Percentiles rank a stretch among this genome's conserved stretches.
Evolutionary conservation across 1,140 invertebrate genomes (phyloP).

Genomic region (Apis mellifera): DNA sequence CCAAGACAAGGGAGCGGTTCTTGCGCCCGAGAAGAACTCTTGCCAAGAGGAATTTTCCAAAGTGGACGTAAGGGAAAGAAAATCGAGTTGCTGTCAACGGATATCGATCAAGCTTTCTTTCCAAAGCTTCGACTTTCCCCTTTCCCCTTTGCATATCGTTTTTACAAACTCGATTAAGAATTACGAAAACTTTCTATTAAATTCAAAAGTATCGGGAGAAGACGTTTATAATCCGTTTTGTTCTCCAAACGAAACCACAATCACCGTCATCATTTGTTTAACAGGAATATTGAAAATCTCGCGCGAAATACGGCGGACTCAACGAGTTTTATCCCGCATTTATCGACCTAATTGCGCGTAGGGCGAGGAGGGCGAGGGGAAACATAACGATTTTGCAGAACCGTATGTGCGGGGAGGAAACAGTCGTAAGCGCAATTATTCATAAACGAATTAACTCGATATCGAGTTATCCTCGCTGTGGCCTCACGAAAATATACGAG

Average conservation of each 20-base stretch:
- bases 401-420: not conserved
- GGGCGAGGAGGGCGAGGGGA: no score
- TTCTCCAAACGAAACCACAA: no score
- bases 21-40: not conserved
- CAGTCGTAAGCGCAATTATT: not conserved
- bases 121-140: not conserved
- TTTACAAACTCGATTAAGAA: not conserved
- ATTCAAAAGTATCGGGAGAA: not conserved
- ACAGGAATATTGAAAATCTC: no score
- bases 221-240: not conserved
- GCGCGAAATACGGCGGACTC: no score
- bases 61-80: not conserved
- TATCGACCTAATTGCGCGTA: no score
- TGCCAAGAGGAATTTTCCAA: not conserved
- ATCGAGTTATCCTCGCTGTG: not conserved
- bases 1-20: not conserved
- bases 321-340: no score
- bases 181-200: not conserved
- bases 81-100: not conserved
- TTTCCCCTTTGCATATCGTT: not conserved
- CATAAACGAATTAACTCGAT: conserved; percentile 5
- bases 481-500: conserved; percentile 1
- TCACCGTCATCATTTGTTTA: no score
- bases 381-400: not conserved
- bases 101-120: not conserved